Percentiles rank a stretch among this genome's conserved stretches.
Evolutionary conservation across 2,888 invertebrate species (phyloP).

Genomic region (Scelioninae gen. 2): DNA sequence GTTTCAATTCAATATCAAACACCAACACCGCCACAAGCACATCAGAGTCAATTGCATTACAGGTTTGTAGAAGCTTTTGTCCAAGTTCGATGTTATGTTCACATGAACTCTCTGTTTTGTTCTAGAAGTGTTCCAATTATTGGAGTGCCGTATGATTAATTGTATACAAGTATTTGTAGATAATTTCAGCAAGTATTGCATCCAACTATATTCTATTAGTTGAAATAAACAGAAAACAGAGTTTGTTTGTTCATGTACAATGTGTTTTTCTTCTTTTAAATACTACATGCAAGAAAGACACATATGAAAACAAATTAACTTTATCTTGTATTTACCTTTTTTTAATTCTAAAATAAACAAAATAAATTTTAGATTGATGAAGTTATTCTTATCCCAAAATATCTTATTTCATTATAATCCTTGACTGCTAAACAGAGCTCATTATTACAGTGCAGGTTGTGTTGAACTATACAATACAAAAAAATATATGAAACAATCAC

Average conservation of each 20-base stretch:
- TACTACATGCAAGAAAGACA: not conserved
- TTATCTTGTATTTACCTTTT: not conserved
- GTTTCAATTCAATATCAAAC: constrained; percentile 72
- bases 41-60: constrained; percentile 80
- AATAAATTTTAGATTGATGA: no score
- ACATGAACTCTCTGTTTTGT: constrained; percentile 30
- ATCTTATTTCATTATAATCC: no score
- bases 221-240: not conserved
- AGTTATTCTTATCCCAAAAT: not conserved
- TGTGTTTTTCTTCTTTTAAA: not conserved
- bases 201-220: not conserved
- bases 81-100: constrained; percentile 22
- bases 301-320: not conserved
- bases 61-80: constrained; percentile 76
- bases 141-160: constrained; percentile 17
- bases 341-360: not conserved
- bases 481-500: no score
- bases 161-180: constrained; percentile 19
- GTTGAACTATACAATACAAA: no score
- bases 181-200: constrained; percentile 12
- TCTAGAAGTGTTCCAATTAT: constrained; percentile 36
- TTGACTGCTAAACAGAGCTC: no score
- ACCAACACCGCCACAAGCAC: constrained; percentile 76
- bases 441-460: no score
- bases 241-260: not conserved